These are phyloP conservation scores for Lymantria dispar DNA, from an alignment of 2,888 invertebrate genomes.

Conservation along the genomic window DNA sequence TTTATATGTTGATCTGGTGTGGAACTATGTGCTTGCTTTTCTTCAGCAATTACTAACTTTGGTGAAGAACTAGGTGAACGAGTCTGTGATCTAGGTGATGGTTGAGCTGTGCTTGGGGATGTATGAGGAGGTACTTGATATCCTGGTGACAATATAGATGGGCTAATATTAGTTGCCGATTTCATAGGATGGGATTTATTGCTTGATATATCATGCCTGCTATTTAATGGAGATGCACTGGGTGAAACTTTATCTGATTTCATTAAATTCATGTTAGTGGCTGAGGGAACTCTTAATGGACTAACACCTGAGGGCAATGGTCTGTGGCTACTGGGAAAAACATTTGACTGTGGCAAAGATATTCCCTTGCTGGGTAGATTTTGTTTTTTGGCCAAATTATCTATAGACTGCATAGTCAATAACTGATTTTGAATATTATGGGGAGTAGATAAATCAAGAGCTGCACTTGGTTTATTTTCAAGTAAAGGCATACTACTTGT, in stretches of 20 bases:
- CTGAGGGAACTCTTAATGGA: conserved; percentile 61
- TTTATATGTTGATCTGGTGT: conserved; percentile 55
- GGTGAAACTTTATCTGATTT: conserved; percentile 59
- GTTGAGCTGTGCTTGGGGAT: conserved; percentile 52
- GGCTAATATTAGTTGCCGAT: conserved; percentile 40
- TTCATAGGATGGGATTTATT: conserved; percentile 54
- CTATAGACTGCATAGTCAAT: conserved; percentile 75
- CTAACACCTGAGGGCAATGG: conserved; percentile 45
- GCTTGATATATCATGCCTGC: conserved; percentile 48
- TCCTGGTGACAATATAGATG: conserved; percentile 48
- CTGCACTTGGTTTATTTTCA: conserved; percentile 63
- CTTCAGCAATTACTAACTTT: conserved; percentile 77
- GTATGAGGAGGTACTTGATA: conserved; percentile 54
- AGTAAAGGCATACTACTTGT: conserved; percentile 32
- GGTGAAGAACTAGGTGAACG: conserved; percentile 80
- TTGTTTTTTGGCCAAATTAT: conserved; percentile 77
- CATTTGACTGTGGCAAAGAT: conserved; percentile 55
- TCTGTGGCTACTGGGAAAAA: conserved; percentile 58
- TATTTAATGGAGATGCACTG: conserved; percentile 41
- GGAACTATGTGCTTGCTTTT: conserved; percentile 60
- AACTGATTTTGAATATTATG: conserved; percentile 68
- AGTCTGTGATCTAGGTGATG: conserved; percentile 70
- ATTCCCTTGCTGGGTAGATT: conserved; percentile 59
- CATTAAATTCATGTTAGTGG: conserved; percentile 53
- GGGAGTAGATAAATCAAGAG: conserved; percentile 74